Conservation (phyloP, 2,797 vertebrate species). For the Micropoecilia bifurca region DNA sequence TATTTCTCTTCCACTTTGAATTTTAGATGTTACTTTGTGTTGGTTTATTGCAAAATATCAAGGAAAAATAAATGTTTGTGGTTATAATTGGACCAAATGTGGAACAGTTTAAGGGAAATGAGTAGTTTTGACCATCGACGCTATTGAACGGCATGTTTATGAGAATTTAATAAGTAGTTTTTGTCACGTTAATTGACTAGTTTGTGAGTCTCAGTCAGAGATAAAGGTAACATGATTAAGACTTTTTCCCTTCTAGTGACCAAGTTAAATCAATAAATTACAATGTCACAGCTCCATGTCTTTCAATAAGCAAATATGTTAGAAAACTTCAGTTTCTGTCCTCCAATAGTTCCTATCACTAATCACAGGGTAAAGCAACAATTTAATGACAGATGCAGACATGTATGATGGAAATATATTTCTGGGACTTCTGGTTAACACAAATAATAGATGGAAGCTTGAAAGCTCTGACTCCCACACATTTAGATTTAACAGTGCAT, state of each 20-base stretch:
- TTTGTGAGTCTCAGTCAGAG: not conserved
- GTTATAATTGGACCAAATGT: not conserved
- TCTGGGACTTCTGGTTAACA: slow-evolving; percentile 47
- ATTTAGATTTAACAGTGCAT: slow-evolving; percentile 23
- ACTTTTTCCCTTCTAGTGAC: not conserved
- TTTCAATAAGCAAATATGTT: not conserved
- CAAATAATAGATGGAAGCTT: slow-evolving; percentile 43
- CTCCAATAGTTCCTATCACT: not conserved
- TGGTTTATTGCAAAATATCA: not conserved
- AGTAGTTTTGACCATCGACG: not conserved
- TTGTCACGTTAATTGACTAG: not conserved
- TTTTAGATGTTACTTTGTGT: not conserved
- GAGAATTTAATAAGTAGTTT: not conserved
- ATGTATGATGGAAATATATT: slow-evolving; percentile 51
- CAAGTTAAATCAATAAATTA: not conserved
- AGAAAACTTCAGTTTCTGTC: not conserved
- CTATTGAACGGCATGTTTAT: not conserved
- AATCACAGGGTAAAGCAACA: slow-evolving; percentile 44
- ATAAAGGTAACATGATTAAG: not conserved
- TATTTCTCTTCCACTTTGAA: not conserved
- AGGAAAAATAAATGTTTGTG: not conserved
- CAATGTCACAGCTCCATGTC: not conserved
- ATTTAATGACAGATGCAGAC: slow-evolving; percentile 37
- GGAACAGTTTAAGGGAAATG: not conserved
- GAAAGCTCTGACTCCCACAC: slow-evolving; percentile 15